Evolutionary conservation across 2,888 invertebrate species (phyloP).

Genomic region (Lagria hirta): DNA sequence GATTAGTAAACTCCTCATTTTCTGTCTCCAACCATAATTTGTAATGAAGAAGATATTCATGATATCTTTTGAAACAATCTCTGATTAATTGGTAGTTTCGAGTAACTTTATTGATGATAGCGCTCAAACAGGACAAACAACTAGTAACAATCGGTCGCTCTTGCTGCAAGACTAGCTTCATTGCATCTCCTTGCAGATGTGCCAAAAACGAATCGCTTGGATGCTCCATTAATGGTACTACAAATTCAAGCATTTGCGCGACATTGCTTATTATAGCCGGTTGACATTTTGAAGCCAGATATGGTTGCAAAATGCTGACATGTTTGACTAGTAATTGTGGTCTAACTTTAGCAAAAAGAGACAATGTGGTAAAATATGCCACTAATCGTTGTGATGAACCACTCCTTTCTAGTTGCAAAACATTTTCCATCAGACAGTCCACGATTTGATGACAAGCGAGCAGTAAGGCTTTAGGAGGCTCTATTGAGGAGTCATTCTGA

Average conservation of each 20-base stretch:
- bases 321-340: conserved; percentile 93
- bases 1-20: conserved; percentile 54
- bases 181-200: conserved; percentile 93
- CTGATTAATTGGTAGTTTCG: conserved; percentile 91
- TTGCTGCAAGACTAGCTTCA: conserved; percentile 86
- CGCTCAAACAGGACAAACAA: conserved; percentile 93
- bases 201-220: conserved; percentile 96
- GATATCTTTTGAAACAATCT: conserved; percentile 91
- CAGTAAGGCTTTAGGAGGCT: conserved; percentile 83
- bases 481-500: conserved; percentile 82
- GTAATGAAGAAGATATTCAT: conserved; percentile 61
- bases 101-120: conserved; percentile 94
- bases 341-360: conserved; percentile 94
- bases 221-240: conserved; percentile 97
- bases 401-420: conserved; percentile 78
- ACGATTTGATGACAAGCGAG: conserved; percentile 95
- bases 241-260: conserved; percentile 84
- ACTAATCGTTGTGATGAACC: conserved; percentile 82
- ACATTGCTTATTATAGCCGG: conserved; percentile 84
- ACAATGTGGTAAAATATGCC: conserved; percentile 92
- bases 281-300: conserved; percentile 90
- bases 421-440: conserved; percentile 94
- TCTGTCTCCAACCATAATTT: conserved; percentile 59
- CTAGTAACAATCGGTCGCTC: conserved; percentile 84
- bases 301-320: conserved; percentile 92